Evolutionary conservation across 2,888 invertebrate genomes (phyloP), one percentile per base, ranked within the genome.

Genomic region (Dromius quadrimaculatus): DNA sequence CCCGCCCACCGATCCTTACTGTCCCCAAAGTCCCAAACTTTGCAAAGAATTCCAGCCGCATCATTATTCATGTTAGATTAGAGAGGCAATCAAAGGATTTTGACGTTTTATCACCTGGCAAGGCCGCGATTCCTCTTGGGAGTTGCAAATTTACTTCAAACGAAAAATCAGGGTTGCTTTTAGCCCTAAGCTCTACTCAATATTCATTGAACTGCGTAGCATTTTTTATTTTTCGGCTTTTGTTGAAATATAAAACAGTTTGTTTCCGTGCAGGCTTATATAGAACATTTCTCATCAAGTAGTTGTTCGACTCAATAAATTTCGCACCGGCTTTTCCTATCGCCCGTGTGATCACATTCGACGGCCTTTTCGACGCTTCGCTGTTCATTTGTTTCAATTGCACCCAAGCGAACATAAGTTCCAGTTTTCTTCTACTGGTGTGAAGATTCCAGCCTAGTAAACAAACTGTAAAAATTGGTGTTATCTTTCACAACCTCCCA

Each of bases 121-220:
- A 32, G n/a, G n/a, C 34, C 2, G 57, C 19, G 1, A n/a, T 15
- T 1, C 20, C 59, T 13, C 43, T 8, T 11, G 43, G 13, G 62
- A 41, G 11, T 43, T 62, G 64, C 32, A 64, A 47, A 61, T 63
- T 63, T 23, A 62, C 38, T 62, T 62, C 17, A 15, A 9, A 20
- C 32, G 45, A 64, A 64, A 47, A 64, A 45, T 62, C 43, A 23
- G 32, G 28, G 41, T 66, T 54, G 57, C 32, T 13, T 68, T 57
- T 43, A 22, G 23, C 43, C 34, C 34, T 59, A 68, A 59, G 59
- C 41, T 19, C 57, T 54, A 43, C 59, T 68, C 59, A 68, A 68
- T 68, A 68, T 68, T 68, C 59, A 68, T 68, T 59, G 59, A 68
- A 68, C 62, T 62, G 62, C 28, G 54, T 32, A 11, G 11, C 62